phyloP scores from a whole-genome alignment of 1,140 invertebrate species.

The Drosophila lacteicornis region DNA sequence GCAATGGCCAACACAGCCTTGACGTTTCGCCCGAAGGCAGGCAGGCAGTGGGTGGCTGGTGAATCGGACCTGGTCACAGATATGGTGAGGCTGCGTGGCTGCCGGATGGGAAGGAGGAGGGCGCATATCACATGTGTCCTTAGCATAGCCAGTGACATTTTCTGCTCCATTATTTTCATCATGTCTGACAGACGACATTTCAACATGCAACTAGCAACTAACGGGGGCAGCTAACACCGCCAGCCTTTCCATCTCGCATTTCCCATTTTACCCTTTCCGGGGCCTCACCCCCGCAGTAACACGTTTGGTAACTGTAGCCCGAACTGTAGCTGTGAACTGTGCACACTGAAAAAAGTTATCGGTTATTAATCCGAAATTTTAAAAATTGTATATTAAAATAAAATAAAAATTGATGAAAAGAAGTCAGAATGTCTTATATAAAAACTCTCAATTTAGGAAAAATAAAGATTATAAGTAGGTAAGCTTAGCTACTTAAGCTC shows the following conservation, averaged over 20 bases:
- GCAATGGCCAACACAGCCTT: slow-evolving; percentile 49
- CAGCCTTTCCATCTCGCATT: slow-evolving; percentile 16
- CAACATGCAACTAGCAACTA: slow-evolving; percentile 75
- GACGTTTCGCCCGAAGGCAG: slow-evolving; percentile 46
- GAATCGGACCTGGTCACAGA: slow-evolving; percentile 24
- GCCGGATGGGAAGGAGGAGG: not conserved
- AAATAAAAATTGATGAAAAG: no score
- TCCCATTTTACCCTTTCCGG: slow-evolving; percentile 20
- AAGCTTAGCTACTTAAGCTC: no score
- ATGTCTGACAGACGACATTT: slow-evolving; percentile 82
- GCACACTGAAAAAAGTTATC: not conserved
- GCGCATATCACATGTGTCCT: slow-evolving; percentile 51
- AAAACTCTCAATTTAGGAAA: no score
- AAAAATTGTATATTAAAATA: no score
- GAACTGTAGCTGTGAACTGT: slow-evolving; percentile 48
- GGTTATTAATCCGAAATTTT: not conserved
- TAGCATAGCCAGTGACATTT: slow-evolving; percentile 77
- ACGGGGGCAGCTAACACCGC: slow-evolving; percentile 49
- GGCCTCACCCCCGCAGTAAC: slow-evolving; percentile 22
- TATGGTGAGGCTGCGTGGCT: slow-evolving; percentile 32
- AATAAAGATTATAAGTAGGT: no score
- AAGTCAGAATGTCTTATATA: no score
- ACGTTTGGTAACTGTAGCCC: slow-evolving; percentile 58
- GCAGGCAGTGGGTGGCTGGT: not conserved
- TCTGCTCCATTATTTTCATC: slow-evolving; percentile 84